Conservation (phyloP, 2,113 vertebrate species). For the Planiliza haematocheilus region DNA sequence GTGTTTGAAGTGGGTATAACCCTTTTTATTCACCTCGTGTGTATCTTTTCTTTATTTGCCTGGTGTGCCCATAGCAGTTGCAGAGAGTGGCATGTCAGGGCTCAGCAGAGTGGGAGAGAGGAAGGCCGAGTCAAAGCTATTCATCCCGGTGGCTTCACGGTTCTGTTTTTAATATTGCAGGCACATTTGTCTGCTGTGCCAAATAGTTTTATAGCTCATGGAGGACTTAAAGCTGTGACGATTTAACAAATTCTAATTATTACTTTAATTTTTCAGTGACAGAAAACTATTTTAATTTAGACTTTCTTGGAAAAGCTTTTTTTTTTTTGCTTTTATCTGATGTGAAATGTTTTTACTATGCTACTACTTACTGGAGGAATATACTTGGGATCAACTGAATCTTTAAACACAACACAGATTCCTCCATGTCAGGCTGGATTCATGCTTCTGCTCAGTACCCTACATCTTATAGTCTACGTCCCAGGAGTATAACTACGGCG, state of each 20-base stretch:
- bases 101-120: slow-evolving; percentile 17
- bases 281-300: not conserved
- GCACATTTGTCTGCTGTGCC: not conserved
- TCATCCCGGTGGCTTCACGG: slow-evolving; percentile 2
- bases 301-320: not conserved
- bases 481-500: too few species aligned
- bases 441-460: too few species aligned
- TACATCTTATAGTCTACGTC: too few species aligned
- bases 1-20: slow-evolving; percentile 72
- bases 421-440: too few species aligned
- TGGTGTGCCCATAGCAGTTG: slow-evolving; percentile 18
- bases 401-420: too few species aligned
- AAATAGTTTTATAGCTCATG: not conserved
- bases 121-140: not conserved
- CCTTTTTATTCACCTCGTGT: slow-evolving; percentile 63
- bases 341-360: too few species aligned
- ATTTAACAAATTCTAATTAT: not conserved
- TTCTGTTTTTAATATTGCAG: not conserved
- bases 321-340: too few species aligned
- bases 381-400: too few species aligned
- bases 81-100: slow-evolving; percentile 25
- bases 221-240: not conserved
- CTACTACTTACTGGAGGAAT: too few species aligned
- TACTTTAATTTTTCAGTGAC: too few species aligned
- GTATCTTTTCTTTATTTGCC: slow-evolving; percentile 61